Evolutionary conservation across 2,113 vertebrate species (phyloP).

Genomic region (Laterallus jamaicensis): DNA sequence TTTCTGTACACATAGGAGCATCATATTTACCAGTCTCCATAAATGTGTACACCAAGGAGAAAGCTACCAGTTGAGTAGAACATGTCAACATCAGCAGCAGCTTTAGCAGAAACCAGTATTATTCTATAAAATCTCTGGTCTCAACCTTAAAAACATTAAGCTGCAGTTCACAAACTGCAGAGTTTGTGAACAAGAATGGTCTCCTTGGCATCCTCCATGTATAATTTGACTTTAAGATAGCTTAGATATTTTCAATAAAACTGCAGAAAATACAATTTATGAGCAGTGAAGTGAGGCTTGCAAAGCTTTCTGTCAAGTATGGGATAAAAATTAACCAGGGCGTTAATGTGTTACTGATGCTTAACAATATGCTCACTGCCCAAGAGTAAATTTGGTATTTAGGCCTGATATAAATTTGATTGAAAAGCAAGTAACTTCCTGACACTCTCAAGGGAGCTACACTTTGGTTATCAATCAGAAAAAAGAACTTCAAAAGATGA

Average conservation of each 20-base stretch:
- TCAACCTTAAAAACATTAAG: background rate
- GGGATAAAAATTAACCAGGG: background rate
- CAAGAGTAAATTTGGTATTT: background rate
- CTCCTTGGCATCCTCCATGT: too few species aligned
- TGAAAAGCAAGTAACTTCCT: background rate
- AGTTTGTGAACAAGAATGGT: accelerated
- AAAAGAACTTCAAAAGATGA: background rate
- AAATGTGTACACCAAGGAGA: background rate
- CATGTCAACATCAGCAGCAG: background rate
- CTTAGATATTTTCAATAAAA: background rate
- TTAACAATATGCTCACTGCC: background rate
- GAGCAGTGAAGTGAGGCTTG: background rate
- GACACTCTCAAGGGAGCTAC: background rate
- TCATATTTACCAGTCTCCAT: background rate
- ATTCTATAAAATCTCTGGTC: background rate
- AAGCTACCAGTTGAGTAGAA: background rate
- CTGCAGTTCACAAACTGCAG: too few species aligned
- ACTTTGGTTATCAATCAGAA: background rate
- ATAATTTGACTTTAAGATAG: background rate
- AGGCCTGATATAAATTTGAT: background rate
- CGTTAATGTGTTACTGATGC: background rate
- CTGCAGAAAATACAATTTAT: background rate
- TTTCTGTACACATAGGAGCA: background rate
- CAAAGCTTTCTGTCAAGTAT: background rate
- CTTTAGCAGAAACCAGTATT: background rate